Percentiles rank a stretch among this genome's conserved stretches.
These are phyloP conservation scores for Hedya salicella DNA, from an alignment of 2,888 invertebrate genomes.

Conservation along the genomic window DNA sequence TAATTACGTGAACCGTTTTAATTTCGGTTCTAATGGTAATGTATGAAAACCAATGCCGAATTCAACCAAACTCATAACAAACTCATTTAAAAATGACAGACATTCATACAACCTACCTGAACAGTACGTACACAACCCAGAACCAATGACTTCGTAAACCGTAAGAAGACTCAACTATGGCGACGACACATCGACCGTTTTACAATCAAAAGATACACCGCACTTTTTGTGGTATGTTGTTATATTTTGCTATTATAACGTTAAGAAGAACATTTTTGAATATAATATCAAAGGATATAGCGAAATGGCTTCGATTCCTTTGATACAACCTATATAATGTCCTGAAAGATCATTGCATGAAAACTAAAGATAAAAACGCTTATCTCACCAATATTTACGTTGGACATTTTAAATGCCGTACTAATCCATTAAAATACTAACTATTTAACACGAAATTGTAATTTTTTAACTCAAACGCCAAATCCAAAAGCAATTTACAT, in stretches of 20 bases:
- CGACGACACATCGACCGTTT: conserved; percentile 68
- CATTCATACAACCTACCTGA: conserved; percentile 67
- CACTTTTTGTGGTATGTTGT: conserved; percentile 52
- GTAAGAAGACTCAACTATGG: conserved; percentile 76
- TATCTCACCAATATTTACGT: conserved; percentile 77
- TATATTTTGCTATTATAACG: conserved; percentile 50
- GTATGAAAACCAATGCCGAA: conserved; percentile 8
- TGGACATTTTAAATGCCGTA: conserved; percentile 79
- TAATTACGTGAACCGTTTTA: conserved; percentile 33
- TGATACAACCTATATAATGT: conserved; percentile 77
- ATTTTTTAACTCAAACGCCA: conserved; percentile 80
- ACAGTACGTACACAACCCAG: conserved; percentile 67
- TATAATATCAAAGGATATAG: conserved; percentile 67
- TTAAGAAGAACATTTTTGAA: conserved; percentile 56
- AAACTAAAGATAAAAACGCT: conserved; percentile 45
- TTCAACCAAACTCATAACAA: conserved; percentile 14
- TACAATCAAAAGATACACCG: conserved; percentile 55
- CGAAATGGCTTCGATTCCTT: conserved; percentile 82
- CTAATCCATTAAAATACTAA: conserved; percentile 64
- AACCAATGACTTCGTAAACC: conserved; percentile 73
- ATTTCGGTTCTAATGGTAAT: conserved; percentile 7
- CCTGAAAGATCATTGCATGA: conserved; percentile 55
- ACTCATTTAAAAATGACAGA: conserved; percentile 66
- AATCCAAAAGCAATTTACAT: conserved; percentile 83
- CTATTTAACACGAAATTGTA: conserved; percentile 72